These are phyloP conservation scores for Scolopax mira DNA, from an alignment of 2,113 vertebrate species.

Conservation along the genomic window DNA sequence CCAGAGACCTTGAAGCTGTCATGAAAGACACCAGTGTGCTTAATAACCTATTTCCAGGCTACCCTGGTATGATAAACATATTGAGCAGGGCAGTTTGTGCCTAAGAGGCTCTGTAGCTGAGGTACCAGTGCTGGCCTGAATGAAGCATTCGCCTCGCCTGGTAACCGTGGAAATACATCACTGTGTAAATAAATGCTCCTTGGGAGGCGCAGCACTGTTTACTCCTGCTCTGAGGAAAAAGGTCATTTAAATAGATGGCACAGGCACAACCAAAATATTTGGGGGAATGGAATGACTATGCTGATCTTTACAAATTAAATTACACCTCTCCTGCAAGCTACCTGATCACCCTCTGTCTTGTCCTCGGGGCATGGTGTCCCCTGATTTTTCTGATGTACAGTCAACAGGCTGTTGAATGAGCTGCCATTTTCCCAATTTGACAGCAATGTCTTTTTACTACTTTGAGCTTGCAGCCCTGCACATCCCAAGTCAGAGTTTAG, in stretches of 20 bases:
- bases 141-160: not conserved
- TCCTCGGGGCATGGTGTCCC: not conserved
- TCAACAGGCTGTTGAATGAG: not conserved
- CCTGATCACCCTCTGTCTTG: not conserved
- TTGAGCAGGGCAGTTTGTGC: not conserved
- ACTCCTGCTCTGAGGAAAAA: not conserved
- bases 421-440: not conserved
- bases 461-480: not conserved
- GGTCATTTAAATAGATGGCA: not conserved
- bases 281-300: not conserved
- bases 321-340: not conserved
- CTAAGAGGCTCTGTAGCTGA: not conserved
- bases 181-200: not conserved
- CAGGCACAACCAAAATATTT: not conserved
- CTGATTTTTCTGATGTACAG: not conserved
- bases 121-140: not conserved
- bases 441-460: not conserved
- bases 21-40: not conserved
- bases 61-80: not conserved
- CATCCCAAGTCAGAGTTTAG: conserved; percentile 7
- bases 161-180: not conserved
- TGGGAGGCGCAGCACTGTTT: not conserved
- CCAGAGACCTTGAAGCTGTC: not conserved
- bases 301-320: not conserved
- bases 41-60: not conserved